Evolutionary conservation across 2,113 vertebrate species (phyloP).

Genomic region (Xenus cinereus): DNA sequence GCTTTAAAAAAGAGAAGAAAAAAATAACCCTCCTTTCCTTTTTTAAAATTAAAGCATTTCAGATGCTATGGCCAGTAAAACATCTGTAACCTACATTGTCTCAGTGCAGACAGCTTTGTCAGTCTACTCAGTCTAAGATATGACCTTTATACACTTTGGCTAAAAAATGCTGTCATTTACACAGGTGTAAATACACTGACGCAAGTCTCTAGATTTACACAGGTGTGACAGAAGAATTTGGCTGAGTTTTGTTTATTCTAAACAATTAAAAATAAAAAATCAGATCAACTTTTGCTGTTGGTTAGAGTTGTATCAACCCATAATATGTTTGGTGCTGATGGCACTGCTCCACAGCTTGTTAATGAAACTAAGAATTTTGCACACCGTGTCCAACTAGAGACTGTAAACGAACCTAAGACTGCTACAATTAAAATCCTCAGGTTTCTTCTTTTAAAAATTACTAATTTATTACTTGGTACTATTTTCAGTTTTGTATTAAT

Average conservation of each 20-base stretch:
- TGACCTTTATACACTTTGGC: conserved; percentile 37
- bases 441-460: background rate
- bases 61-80: background rate
- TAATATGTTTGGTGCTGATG: background rate
- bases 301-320: background rate
- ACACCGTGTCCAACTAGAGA: background rate
- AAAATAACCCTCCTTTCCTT: background rate
- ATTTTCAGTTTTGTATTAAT: background rate
- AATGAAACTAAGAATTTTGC: background rate
- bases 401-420: background rate
- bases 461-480: background rate
- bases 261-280: background rate
- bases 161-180: conserved; percentile 30
- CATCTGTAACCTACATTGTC: background rate
- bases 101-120: background rate
- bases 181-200: conserved; percentile 26
- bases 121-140: background rate
- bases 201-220: conserved; percentile 40
- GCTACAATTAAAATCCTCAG: background rate
- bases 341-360: background rate
- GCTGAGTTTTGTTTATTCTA: conserved; percentile 22
- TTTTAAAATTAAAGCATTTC: background rate
- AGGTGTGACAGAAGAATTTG: conserved; percentile 23
- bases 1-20: background rate
- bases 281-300: background rate